Evolutionary conservation across 2,888 invertebrate genomes (phyloP), one percentile per base, ranked within the genome.

Genomic region (Dione juno): DNA sequence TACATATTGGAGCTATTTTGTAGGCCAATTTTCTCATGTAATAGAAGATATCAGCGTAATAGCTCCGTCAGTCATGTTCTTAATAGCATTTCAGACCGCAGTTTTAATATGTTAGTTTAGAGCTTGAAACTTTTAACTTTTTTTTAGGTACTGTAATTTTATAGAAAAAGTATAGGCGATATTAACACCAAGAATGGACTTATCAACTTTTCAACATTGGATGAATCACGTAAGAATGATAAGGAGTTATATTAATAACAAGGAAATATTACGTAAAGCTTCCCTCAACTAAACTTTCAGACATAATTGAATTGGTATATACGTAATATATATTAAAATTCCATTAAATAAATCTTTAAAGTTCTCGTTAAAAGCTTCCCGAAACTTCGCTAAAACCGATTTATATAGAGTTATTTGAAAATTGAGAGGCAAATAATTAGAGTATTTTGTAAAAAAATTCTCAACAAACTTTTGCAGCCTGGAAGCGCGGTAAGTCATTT

Each of bases 401-500:
- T 61, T 61, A 28, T 28, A n/a, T 14, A 43, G 28, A 61, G 50
- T 45, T 67, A 64, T 69, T 65, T 72, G 65, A 67, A 67, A 54
- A 54, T 54, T 54, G 35, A 37, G 54, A 57, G 65, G 59, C 48
- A 67, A 67, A 73, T 67, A 70, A 73, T 70, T 73, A 64, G 70
- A 67, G 69, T 67, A 58, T 66, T 66, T 57, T 37, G 58, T 58
- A 45, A 70, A 67, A 66, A 70, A 70, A 54, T 50, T 57, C 50
- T 21, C 53, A 37, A 54, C 67, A 73, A 71, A 61, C 70, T 76
- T 68, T 65, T 63, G 61, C 21, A 59, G 52, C 53, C 48, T 40
- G 66, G 66, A 68, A 57, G 40, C 54, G 48, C 57, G 69, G 72
- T 73, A 74, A 75, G 72, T 71, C 72, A 74, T 68, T 75, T 74